Base-by-base conservation (phyloP, 2,888 invertebrate species). In the Drosophila peninsularis region DNA sequence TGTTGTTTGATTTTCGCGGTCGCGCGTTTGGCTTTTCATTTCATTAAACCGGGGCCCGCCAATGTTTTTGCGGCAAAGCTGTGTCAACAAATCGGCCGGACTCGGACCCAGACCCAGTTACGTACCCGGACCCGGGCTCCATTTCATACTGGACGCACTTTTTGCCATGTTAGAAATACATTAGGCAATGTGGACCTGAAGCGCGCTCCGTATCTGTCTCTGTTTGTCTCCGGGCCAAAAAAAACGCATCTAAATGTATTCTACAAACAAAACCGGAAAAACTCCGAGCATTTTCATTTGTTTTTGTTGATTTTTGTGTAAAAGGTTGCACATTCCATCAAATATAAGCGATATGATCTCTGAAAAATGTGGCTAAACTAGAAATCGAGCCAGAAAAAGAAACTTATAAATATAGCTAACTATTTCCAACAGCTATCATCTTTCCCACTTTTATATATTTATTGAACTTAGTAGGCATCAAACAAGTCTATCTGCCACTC, bases 1-100 rank as follows among this genome's bases (percentile, higher is more conserved):
- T 84, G 80, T 84, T 84, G 82, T 84, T 83, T 83, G 82, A 83
- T 83, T 83, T 84, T 82, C 79, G 85, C 84, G 84, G 80, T 84
- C 84, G 78, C 82, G 82, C 84, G 78, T 78, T 84, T 83, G 80
- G 80, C 82, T 82, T 80, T 82, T 80, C 85, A 79, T 79, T 82
- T 84, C 79, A 83, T 83, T 83, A 79, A 83, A 83, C 84, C 70
- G 50, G 78, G 66, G 65, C 63, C 79, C 75, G 82, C 82, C 82
- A 75, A 84, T 77, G 82, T 84, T 78, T 77, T 80, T 78, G 65
- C 66, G 65, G 81, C 74, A 44, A 70, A 64, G 68, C 58, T 78
- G 71, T 82, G 82, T 83, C 80, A 83, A 83, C 85, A 84, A 75
- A 79, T 79, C 72, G 67, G 64, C 52, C 57, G 62, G 52, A 64